phyloP scores from a whole-genome alignment of 2,797 vertebrate species.

The Microctenopoma lineatum region DNA sequence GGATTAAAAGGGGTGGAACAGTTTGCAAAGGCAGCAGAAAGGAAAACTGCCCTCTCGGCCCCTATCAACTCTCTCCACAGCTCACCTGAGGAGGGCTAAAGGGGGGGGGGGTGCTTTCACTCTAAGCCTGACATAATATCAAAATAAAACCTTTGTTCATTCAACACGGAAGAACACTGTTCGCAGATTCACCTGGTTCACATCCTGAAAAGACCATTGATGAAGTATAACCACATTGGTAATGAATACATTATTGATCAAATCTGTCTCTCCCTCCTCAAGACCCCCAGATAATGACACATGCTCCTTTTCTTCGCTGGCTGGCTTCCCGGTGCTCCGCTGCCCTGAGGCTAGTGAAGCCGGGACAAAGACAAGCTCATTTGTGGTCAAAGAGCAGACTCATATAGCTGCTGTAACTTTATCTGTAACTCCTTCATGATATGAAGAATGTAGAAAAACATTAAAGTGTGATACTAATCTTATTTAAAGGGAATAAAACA shows the following conservation, averaged over 20 bases:
- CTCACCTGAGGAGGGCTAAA: slow-evolving; percentile 44
- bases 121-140: slow-evolving; percentile 22
- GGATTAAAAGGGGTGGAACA: slow-evolving; percentile 78
- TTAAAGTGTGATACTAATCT: slow-evolving; percentile 53
- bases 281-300: slow-evolving; percentile 74
- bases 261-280: slow-evolving; percentile 46
- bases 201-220: slow-evolving; percentile 56
- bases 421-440: slow-evolving; percentile 41
- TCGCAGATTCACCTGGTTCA: slow-evolving; percentile 44
- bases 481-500: slow-evolving; percentile 74
- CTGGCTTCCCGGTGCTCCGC: slow-evolving; percentile 51
- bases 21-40: slow-evolving; percentile 80
- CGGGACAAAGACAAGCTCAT: slow-evolving; percentile 63
- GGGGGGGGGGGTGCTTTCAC: not conserved
- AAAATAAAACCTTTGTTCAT: slow-evolving; percentile 31
- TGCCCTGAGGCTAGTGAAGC: slow-evolving; percentile 62
- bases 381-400: slow-evolving; percentile 68
- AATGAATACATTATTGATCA: slow-evolving; percentile 84
- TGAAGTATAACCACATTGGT: slow-evolving; percentile 66
- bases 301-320: slow-evolving; percentile 54
- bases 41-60: slow-evolving; percentile 69
- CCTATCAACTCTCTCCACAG: slow-evolving; percentile 51
- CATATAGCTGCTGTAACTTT: slow-evolving; percentile 47
- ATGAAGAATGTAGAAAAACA: slow-evolving; percentile 60
- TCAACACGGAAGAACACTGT: slow-evolving; percentile 3